A percentile compares a stretch with the other conserved stretches of the same genome.
Conservation (phyloP, 2,113 vertebrate species). For the Pedetes capensis region DNA sequence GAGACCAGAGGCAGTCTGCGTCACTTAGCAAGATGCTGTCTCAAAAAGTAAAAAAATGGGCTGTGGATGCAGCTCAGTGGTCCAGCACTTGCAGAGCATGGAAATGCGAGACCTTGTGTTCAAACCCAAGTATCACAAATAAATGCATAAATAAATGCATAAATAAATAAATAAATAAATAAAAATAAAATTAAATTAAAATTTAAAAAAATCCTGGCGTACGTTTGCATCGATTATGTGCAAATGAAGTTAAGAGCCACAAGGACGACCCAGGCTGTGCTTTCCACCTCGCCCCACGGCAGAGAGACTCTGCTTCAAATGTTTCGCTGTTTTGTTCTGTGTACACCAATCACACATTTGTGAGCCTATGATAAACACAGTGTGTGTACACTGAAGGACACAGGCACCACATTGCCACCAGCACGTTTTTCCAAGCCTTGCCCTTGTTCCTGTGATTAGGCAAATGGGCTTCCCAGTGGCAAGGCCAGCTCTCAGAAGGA, state of each 20-base stretch:
- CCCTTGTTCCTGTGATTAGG: not conserved
- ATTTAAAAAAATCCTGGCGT: no score
- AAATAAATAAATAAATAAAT: no score
- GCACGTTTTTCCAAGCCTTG: not conserved
- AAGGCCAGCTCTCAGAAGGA: not conserved
- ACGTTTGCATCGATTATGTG: not conserved
- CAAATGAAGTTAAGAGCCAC: not conserved
- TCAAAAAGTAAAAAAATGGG: no score
- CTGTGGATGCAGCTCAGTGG: no score
- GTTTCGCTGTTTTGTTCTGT: not conserved
- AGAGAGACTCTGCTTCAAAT: not conserved
- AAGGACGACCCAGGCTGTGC: not conserved
- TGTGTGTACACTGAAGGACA: rapidly evolving
- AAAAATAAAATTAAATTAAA: no score
- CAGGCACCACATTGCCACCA: rapidly evolving
- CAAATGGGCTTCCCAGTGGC: no score
- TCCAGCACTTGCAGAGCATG: no score
- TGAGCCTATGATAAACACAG: not conserved
- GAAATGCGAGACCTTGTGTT: no score
- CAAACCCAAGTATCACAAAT: no score
- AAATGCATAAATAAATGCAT: no score
- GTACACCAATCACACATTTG: not conserved
- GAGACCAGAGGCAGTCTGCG: no score
- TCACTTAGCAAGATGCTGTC: no score
- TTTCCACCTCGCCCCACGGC: rapidly evolving